Evolutionary conservation across 2,113 vertebrate genomes (phyloP).

Genomic region (Stomatorhinus ivindoensis): DNA sequence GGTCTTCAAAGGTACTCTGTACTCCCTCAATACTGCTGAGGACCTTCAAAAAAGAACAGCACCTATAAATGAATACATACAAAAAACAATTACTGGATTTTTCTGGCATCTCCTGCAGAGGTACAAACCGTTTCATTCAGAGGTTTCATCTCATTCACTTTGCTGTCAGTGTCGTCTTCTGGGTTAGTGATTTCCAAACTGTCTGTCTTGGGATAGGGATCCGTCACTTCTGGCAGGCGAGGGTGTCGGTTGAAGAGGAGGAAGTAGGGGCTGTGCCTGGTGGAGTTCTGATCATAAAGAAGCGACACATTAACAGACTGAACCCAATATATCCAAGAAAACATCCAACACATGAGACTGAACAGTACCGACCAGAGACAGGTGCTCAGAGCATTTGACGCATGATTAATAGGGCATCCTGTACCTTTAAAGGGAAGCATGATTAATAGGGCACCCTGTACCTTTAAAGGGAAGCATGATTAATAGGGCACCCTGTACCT

Average conservation of each 20-base stretch:
- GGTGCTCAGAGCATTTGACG: background rate
- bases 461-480: background rate
- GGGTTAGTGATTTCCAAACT: background rate
- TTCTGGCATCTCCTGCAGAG: background rate
- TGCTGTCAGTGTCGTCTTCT: background rate
- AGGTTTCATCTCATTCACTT: constrained; percentile 3
- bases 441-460: background rate
- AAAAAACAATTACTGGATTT: background rate
- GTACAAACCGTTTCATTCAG: constrained; percentile 1
- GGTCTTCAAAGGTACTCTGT: background rate
- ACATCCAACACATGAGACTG: background rate
- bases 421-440: background rate
- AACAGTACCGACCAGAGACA: background rate
- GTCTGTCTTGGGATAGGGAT: background rate
- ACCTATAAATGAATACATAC: background rate
- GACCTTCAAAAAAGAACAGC: background rate
- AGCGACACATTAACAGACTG: background rate
- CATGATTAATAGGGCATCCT: background rate
- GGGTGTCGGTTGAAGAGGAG: constrained; percentile 8
- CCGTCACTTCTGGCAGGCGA: background rate
- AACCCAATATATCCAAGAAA: background rate
- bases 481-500: background rate
- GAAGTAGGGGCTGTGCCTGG: background rate
- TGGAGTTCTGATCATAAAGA: background rate
- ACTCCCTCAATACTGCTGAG: background rate